Percentiles rank a stretch among this genome's conserved stretches.
phyloP scores from a whole-genome alignment of 2,888 invertebrate species.

The Ennomos fuscantarius region DNA sequence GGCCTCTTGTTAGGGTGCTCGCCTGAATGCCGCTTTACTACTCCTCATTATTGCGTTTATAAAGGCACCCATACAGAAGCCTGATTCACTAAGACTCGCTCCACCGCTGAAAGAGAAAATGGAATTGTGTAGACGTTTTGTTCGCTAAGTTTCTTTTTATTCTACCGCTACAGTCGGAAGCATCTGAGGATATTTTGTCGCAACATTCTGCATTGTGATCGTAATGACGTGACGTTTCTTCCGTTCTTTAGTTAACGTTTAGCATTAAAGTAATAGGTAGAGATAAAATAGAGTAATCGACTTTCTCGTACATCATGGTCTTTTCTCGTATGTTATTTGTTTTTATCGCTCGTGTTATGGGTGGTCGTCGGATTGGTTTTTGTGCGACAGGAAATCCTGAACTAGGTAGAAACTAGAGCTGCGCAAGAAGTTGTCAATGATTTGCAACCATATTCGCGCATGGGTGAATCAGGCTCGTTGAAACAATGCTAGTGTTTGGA shows the following conservation, averaged over 20 bases:
- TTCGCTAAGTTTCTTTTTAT: conserved; percentile 69
- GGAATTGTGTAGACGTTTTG: conserved; percentile 81
- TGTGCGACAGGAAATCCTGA: conserved; percentile 47
- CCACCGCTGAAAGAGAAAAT: conserved; percentile 80
- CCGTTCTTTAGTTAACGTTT: conserved; percentile 51
- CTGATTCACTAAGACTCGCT: conserved; percentile 80
- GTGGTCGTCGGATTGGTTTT: conserved; percentile 43
- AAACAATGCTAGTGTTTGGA: conserved; percentile 46
- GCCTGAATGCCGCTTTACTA: conserved; percentile 80
- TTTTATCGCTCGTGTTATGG: conserved; percentile 43
- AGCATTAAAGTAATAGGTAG: conserved; percentile 54
- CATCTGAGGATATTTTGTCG: conserved; percentile 64
- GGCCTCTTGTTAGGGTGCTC: conserved; percentile 76
- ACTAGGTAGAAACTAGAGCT: conserved; percentile 44
- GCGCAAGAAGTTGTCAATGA: conserved; percentile 42
- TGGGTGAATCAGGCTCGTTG: conserved; percentile 30
- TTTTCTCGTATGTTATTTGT: conserved; percentile 40
- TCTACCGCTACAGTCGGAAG: conserved; percentile 54
- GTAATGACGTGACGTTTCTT: conserved; percentile 58
- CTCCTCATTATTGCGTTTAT: conserved; percentile 85
- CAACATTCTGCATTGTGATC: conserved; percentile 59
- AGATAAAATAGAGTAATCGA: conserved; percentile 44
- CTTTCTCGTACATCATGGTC: conserved; percentile 44
- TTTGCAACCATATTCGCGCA: conserved; percentile 36
- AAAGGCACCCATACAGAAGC: conserved; percentile 79